phyloP scores from a whole-genome alignment of 1,140 invertebrate species.

The Drosophila sproati region DNA sequence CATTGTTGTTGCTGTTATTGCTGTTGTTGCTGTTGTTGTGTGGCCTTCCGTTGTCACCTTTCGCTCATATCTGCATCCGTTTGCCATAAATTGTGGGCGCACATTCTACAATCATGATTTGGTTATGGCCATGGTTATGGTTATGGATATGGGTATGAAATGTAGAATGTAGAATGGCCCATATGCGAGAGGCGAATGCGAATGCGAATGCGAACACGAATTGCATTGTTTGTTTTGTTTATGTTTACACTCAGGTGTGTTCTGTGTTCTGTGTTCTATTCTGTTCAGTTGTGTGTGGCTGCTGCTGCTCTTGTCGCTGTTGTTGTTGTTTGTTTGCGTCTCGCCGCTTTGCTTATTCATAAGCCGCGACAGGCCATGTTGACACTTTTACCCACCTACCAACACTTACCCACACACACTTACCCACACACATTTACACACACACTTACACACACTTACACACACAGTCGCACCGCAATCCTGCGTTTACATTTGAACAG shows the following conservation, averaged over 20 bases:
- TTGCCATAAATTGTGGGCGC: slow-evolving; percentile 31
- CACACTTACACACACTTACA: not conserved
- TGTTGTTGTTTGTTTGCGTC: slow-evolving; percentile 18
- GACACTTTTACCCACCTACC: slow-evolving; percentile 34
- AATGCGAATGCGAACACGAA: not conserved
- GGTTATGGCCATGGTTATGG: not conserved
- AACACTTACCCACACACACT: not conserved
- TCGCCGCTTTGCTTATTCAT: slow-evolving; percentile 55
- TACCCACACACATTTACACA: not conserved
- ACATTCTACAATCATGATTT: slow-evolving; percentile 17
- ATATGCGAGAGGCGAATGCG: too few relatives aligned
- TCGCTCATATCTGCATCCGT: slow-evolving; percentile 20
- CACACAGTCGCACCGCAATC: not conserved
- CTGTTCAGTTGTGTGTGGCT: slow-evolving; percentile 5
- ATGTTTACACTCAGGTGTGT: slow-evolving; percentile 3
- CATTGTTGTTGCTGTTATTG: not conserved
- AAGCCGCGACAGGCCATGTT: slow-evolving; percentile 54
- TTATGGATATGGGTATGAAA: not conserved
- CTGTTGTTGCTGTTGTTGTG: slow-evolving; percentile 1
- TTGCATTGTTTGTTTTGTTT: slow-evolving; percentile 20
- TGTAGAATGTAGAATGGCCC: not conserved
- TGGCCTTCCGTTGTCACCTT: slow-evolving; percentile 19
- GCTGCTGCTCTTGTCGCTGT: slow-evolving; percentile 6
- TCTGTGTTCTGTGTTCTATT: slow-evolving; percentile 2
- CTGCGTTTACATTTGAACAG: slow-evolving; percentile 5